phyloP scores from a whole-genome alignment of 1,140 invertebrate genomes.

The Drosophila lacteicornis region DNA sequence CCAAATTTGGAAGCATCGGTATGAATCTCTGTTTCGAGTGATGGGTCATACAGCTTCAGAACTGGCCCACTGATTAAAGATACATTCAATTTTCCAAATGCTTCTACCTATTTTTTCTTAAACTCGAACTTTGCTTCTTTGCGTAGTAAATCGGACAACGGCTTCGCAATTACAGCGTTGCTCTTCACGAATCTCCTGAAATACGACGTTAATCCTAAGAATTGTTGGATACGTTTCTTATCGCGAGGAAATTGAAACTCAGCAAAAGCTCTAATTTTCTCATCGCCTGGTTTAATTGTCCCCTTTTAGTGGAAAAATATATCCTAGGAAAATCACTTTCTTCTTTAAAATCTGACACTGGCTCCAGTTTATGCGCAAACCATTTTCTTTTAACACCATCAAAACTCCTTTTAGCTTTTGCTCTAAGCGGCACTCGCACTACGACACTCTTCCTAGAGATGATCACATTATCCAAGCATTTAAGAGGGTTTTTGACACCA shows the following conservation, averaged over 20 bases:
- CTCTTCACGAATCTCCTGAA: background rate
- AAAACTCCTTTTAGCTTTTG: background rate
- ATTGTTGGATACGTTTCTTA: background rate
- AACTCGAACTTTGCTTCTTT: background rate
- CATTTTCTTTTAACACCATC: background rate
- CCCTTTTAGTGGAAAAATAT: background rate
- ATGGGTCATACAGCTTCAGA: slow-evolving; percentile 58
- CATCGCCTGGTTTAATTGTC: background rate
- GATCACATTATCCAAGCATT: background rate
- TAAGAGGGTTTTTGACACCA: background rate
- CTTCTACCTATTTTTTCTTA: background rate
- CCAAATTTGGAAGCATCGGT: no score
- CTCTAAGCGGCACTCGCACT: background rate
- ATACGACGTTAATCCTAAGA: background rate
- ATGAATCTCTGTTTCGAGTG: no score
- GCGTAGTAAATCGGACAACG: background rate
- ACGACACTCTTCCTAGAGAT: background rate
- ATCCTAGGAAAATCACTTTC: background rate
- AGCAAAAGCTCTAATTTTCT: background rate
- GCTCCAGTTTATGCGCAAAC: slow-evolving; percentile 1
- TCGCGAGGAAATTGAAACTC: background rate
- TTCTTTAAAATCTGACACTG: background rate
- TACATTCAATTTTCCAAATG: no score
- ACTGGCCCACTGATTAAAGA: slow-evolving; percentile 21
- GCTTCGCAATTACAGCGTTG: slow-evolving; percentile 1